These are phyloP conservation scores for Laticauda colubrina DNA, from an alignment of 2,113 vertebrate species.

Conservation along the genomic window DNA sequence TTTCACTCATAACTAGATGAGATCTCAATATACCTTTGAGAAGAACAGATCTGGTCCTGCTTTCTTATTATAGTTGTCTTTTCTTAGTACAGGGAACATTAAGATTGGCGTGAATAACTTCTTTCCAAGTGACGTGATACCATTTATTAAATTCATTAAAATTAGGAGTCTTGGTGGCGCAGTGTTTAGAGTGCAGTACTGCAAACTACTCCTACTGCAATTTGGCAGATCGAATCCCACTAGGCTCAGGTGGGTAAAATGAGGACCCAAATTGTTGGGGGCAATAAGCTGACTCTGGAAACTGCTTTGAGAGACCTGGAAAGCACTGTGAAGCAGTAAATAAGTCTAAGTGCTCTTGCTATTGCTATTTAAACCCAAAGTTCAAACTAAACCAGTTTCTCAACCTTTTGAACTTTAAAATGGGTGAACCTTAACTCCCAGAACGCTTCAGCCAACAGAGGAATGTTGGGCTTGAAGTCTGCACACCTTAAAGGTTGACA, in stretches of 20 bases:
- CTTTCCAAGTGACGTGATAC: background rate
- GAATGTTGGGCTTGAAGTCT: background rate
- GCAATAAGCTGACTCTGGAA: too few relatives aligned
- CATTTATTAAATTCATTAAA: background rate
- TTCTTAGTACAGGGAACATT: background rate
- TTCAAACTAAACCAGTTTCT: background rate
- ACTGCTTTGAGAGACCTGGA: too few relatives aligned
- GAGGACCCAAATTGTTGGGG: too few relatives aligned
- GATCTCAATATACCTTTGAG: background rate
- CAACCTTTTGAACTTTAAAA: background rate
- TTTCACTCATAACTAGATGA: background rate
- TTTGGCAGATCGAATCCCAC: too few relatives aligned
- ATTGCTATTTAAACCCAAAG: background rate
- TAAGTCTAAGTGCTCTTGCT: too few relatives aligned
- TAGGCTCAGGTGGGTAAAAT: too few relatives aligned
- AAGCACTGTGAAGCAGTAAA: too few relatives aligned
- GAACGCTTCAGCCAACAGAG: background rate
- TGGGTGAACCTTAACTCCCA: background rate
- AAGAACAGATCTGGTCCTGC: background rate
- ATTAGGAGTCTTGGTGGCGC: too few relatives aligned
- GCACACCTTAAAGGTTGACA: background rate
- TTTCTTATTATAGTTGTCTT: background rate
- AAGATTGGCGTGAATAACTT: background rate
- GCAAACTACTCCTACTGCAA: too few relatives aligned
- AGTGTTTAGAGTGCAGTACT: too few relatives aligned